These are phyloP conservation scores for Mionectes olivaceus DNA, from an alignment of 2,797 vertebrate genomes.

Conservation along the genomic window DNA sequence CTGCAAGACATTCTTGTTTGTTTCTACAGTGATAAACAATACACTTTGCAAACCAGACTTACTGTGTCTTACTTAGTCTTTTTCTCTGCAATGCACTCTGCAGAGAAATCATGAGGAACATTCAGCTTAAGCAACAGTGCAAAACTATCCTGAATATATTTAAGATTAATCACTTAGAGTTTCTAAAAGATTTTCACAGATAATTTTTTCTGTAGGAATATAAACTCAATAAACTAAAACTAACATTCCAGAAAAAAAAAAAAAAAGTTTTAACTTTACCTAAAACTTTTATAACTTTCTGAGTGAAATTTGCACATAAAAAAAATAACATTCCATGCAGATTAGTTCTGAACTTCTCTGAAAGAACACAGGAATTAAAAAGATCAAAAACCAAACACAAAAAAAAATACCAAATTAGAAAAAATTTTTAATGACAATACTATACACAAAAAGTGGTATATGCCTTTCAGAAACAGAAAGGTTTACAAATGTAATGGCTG, in stretches of 20 bases:
- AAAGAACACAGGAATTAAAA: not conserved
- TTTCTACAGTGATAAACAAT: not conserved
- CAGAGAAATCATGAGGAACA: not conserved
- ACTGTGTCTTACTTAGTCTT: not conserved
- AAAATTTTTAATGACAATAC: not conserved
- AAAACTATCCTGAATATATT: not conserved
- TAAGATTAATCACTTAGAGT: not conserved
- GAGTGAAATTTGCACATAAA: not conserved
- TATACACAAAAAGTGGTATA: not conserved
- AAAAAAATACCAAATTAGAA: not conserved
- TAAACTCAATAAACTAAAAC: not conserved
- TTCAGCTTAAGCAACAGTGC: not conserved
- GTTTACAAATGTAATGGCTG: not conserved
- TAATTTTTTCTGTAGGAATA: not conserved
- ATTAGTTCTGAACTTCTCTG: not conserved
- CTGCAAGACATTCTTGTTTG: not conserved
- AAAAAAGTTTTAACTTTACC: not conserved
- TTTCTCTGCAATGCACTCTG: not conserved
- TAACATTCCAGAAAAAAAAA: not conserved
- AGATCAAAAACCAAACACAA: not conserved
- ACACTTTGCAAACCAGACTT: not conserved
- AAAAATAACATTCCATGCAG: not conserved
- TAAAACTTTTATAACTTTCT: not conserved
- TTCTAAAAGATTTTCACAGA: not conserved
- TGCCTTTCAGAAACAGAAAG: not conserved